These are phyloP conservation scores for Sus scrofa DNA, from an alignment of 2,113 vertebrate species.

Conservation along the genomic window T2T-Sscrofa CM000818.6:41484501-41485000, in stretches of 20 bases:
- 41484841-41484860: constrained; percentile 65
- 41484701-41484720: constrained; percentile 56
- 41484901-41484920: constrained; percentile 73
- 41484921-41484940: constrained; percentile 43
- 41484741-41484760: constrained; percentile 68
- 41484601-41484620: background rate
- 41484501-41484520: background rate
- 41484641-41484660: background rate
- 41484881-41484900: constrained; percentile 77
- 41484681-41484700: background rate
- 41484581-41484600: background rate
- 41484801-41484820: constrained; percentile 63
- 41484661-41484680: constrained; percentile 56
- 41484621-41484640: constrained; percentile 25
- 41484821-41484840: constrained; percentile 4
- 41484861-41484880: constrained; percentile 54
- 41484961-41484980: constrained; percentile 80
- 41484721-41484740: constrained; percentile 62
- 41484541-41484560: background rate
- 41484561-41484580: background rate
- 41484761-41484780: constrained; percentile 61
- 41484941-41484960: constrained; percentile 76
- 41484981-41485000: constrained; percentile 74
- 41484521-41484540: background rate
- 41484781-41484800: constrained; percentile 69